These are phyloP conservation scores for Hemibates koningsi DNA, from an alignment of 2,113 vertebrate genomes.

Conservation along the genomic window DNA sequence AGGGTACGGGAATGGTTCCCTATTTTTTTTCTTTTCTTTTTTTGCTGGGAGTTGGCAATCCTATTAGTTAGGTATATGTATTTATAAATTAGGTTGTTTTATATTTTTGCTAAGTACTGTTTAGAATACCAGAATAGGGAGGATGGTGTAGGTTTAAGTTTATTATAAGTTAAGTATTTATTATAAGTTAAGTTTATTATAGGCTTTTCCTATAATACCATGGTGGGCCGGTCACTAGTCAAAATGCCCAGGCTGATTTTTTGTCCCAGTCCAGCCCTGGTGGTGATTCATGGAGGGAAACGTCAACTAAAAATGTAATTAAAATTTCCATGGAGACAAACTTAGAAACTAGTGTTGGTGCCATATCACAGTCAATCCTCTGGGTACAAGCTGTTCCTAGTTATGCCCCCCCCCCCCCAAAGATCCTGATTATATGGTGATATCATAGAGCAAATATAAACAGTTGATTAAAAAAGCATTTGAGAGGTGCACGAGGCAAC, in stretches of 20 bases:
- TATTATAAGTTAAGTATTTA: neutral
- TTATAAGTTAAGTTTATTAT: neutral
- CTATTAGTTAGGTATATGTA: neutral
- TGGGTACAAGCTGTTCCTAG: neutral
- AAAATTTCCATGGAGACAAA: neutral
- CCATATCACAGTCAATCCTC: neutral
- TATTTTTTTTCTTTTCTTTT: no score
- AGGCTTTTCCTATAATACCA: neutral
- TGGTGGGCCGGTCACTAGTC: neutral
- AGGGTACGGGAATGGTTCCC: fast-evolving
- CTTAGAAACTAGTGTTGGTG: neutral
- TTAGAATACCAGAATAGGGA: neutral
- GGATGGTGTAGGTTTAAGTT: neutral
- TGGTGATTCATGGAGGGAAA: neutral
- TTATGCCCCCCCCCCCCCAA: neutral
- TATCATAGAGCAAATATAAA: neutral
- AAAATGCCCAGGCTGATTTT: neutral
- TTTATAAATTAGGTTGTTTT: neutral
- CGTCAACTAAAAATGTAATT: neutral
- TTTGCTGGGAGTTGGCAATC: neutral
- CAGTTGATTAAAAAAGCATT: neutral
- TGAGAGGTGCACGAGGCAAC: neutral
- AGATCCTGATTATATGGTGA: neutral
- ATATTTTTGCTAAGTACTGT: neutral
- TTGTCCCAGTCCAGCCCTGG: neutral